Conservation (phyloP, 2,888 invertebrate species). For the Gari tellinella region DNA sequence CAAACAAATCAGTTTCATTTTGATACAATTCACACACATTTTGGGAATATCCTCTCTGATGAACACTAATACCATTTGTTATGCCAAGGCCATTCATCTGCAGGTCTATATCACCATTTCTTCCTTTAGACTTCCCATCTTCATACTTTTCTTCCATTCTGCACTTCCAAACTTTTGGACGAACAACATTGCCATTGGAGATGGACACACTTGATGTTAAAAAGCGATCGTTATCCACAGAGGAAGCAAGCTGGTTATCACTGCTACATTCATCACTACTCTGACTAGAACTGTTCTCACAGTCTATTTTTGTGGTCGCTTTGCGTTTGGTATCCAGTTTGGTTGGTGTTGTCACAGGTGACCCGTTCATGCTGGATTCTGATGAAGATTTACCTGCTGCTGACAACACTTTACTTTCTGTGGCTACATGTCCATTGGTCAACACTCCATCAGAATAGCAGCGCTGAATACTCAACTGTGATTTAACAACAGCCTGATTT, state of each 20-base stretch:
- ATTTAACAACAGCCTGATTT: no score
- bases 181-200: constrained; percentile 5
- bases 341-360: background rate
- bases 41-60: constrained; percentile 26
- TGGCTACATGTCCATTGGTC: constrained; percentile 3
- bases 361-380: constrained; percentile 19
- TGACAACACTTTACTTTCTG: background rate
- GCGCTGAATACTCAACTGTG: constrained; percentile 14
- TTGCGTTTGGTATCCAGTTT: no score
- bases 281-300: background rate
- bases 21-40: constrained; percentile 42
- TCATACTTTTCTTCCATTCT: constrained; percentile 14
- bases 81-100: constrained; percentile 32
- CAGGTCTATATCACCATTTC: background rate
- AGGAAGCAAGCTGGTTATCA: background rate
- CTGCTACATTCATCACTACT: no score
- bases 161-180: constrained; percentile 16
- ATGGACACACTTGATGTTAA: constrained; percentile 2
- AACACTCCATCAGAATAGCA: constrained; percentile 30
- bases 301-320: background rate
- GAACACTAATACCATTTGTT: background rate
- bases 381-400: constrained; percentile 19
- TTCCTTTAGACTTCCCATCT: background rate
- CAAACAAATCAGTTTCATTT: constrained; percentile 44
- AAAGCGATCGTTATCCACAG: background rate